These are phyloP conservation scores for Chelonia mydas DNA, from an alignment of 2,797 vertebrate genomes.

Conservation along the genomic window DNA sequence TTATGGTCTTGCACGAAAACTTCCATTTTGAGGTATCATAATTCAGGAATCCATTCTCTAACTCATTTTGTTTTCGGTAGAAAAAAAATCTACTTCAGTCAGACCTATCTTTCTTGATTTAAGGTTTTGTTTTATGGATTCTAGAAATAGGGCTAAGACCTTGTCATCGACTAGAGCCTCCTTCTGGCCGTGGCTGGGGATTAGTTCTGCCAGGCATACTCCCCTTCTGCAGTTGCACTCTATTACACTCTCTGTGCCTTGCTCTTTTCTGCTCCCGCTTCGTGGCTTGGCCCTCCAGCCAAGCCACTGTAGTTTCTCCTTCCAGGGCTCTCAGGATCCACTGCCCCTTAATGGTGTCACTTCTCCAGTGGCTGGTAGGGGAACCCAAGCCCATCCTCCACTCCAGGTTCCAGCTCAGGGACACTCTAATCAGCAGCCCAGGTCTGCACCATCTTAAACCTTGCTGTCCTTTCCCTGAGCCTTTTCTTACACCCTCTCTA, in stretches of 20 bases:
- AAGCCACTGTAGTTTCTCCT: not conserved
- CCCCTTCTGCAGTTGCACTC: not conserved
- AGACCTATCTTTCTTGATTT: not conserved
- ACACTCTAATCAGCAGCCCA: not conserved
- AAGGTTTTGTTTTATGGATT: not conserved
- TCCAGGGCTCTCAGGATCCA: not conserved
- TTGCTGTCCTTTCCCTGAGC: not conserved
- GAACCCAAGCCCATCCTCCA: not conserved
- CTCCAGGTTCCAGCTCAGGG: not conserved
- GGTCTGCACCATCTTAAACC: not conserved
- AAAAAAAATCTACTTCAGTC: not conserved
- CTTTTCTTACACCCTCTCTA: not conserved
- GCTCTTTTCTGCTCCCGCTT: too few relatives aligned
- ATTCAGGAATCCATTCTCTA: not conserved
- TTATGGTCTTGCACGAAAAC: not conserved
- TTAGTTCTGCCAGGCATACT: not conserved
- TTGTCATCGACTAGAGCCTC: too few relatives aligned
- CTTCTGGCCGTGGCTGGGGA: not conserved
- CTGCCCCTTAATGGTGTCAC: not conserved
- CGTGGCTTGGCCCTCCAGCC: too few relatives aligned
- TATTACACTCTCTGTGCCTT: not conserved
- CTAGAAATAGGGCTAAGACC: not conserved
- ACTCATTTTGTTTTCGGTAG: not conserved
- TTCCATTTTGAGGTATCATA: not conserved
- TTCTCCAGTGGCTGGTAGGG: not conserved